Base-by-base conservation (phyloP, 2,113 vertebrate genomes). In the Notechis scutatus region DNA sequence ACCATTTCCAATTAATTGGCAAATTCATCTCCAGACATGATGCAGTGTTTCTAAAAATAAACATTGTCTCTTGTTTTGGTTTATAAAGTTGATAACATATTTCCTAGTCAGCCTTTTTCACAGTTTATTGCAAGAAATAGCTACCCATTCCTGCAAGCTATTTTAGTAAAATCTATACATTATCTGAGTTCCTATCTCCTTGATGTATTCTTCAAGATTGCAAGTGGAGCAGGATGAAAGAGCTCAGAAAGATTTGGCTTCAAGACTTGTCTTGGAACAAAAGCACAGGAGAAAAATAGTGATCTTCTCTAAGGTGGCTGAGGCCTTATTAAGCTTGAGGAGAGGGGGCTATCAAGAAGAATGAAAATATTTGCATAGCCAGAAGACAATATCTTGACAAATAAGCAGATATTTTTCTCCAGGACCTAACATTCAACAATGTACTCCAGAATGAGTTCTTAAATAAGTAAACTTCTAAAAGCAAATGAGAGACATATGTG, bases 11-110 rank as follows among this genome's bases (percentile, higher is more conserved):
- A 74, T 92, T 94, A 95, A 95, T 95, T 92, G 95, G 94, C 94
- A 92, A 95, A 96, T 95, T 74, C 0, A 0, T 0, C 39, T 57
- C 85, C 85, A 74, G n/a, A 90, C 42, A 90, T 85, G 3, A 14
- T 39, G 55, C 15, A 91, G 8, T 39, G 10, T 87, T 87, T 87
- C 74, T 96, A 95, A 96, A 96, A 94, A 95, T 95, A 93, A 94
- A 94, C 24, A 64, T n/a, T 24, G 90, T 26, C 50, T 55, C 56
- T 69, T 86, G 29, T 86, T 85, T 86, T 86, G 92, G 55, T 57
- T 89, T 69, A 20, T 92, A 47, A 59, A 91, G 12, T 6, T 5
- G 0, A 0, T 91, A 50, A 85, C 93, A 89, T 18, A 92, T 90
- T 91, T 95, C 95, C 42, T 47, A 87, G 93, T 94, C 95, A 93